Conservation (phyloP, 2,888 invertebrate genomes). For the Vandiemenella viatica region DNA sequence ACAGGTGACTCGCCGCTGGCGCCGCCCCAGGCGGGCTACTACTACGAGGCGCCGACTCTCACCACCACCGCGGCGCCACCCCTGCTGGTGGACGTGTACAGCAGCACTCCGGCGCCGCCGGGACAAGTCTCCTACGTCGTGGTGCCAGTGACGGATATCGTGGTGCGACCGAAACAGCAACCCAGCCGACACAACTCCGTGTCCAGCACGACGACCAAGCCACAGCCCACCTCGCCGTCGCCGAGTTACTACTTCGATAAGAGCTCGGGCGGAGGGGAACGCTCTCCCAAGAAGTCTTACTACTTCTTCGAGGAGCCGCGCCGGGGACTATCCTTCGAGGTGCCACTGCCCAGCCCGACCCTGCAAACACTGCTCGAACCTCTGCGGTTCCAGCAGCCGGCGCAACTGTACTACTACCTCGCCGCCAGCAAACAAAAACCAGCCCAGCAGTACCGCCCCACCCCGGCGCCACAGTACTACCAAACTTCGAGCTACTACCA, state of each 20-base stretch:
- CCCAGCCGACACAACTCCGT: conserved; percentile 28
- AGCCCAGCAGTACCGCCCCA: too few species aligned
- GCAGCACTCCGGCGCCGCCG: neutral
- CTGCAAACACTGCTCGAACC: neutral
- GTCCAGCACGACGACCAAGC: neutral
- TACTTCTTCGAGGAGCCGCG: conserved; percentile 48
- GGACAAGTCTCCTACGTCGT: neutral
- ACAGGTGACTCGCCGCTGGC: neutral
- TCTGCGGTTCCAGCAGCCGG: conserved; percentile 13
- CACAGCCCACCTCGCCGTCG: neutral
- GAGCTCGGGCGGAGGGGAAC: neutral
- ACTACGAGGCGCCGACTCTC: neutral
- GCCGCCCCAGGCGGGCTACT: neutral
- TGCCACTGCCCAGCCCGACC: too few species aligned
- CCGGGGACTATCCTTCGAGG: neutral
- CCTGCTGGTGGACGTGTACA: neutral
- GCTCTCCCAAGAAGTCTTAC: conserved; percentile 35
- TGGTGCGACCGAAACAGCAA: conserved; percentile 25
- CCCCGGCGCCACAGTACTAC: neutral
- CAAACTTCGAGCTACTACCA: too few species aligned
- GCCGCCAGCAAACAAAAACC: neutral
- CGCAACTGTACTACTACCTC: too few species aligned
- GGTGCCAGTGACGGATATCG: conserved; percentile 6
- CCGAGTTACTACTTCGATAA: conserved; percentile 1
- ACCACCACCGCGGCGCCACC: neutral